phyloP scores from a whole-genome alignment of 2,797 vertebrate species.

The Anguilla anguilla region DNA sequence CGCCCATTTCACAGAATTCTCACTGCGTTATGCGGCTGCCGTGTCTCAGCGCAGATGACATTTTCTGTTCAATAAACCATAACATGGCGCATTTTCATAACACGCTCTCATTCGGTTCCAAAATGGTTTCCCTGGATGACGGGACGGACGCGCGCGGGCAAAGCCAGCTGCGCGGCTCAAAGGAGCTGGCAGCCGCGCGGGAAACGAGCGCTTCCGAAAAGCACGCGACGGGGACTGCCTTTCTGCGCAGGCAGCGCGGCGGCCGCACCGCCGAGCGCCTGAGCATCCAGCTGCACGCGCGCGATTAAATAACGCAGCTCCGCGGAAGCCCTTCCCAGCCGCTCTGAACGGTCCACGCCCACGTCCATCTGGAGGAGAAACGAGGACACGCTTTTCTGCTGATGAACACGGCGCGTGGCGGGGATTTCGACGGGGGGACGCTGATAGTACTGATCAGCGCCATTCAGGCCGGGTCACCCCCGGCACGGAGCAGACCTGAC shows the following conservation, averaged over 20 bases:
- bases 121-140: not conserved
- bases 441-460: too few relatives aligned
- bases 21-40: not conserved
- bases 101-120: not conserved
- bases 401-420: not conserved
- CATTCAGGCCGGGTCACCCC: not conserved
- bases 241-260: not conserved
- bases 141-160: not conserved
- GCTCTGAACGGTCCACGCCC: not conserved
- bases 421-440: not conserved
- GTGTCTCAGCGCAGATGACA: not conserved
- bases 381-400: not conserved
- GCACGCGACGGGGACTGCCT: not conserved
- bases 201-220: not conserved
- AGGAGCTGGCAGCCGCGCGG: not conserved
- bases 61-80: not conserved
- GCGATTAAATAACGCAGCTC: not conserved
- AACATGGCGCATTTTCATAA: not conserved
- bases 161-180: not conserved
- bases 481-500: not conserved
- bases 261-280: not conserved
- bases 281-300: not conserved
- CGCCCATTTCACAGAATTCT: not conserved
- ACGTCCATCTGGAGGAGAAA: not conserved
- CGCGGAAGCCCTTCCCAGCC: not conserved